These are phyloP conservation scores for Sparidentex hasta DNA, from an alignment of 2,797 vertebrate genomes.

Conservation along the genomic window DNA sequence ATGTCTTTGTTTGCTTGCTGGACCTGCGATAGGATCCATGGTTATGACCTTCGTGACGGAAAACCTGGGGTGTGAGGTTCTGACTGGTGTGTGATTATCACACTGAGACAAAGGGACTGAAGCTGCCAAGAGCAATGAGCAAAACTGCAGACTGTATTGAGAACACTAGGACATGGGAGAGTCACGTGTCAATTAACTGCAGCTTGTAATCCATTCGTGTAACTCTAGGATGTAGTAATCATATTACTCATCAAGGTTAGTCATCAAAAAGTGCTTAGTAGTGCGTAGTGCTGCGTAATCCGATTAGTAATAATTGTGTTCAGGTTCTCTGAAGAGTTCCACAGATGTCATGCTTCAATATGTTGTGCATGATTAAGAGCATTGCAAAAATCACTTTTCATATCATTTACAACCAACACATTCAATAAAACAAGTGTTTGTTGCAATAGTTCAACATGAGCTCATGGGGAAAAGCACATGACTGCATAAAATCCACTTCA, in stretches of 20 bases:
- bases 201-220: conserved; percentile 28
- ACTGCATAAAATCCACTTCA: neutral
- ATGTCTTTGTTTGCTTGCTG: conserved; percentile 72
- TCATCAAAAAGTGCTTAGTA: conserved; percentile 1
- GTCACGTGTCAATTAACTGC: conserved; percentile 9
- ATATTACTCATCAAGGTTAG: conserved; percentile 8
- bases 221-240: neutral
- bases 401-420: conserved; percentile 4
- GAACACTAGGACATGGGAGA: conserved; percentile 34
- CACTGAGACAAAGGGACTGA: conserved; percentile 58
- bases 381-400: conserved; percentile 1
- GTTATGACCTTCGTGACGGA: conserved; percentile 73
- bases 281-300: conserved; percentile 19
- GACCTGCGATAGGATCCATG: conserved; percentile 70
- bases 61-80: conserved; percentile 63
- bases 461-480: neutral
- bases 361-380: neutral
- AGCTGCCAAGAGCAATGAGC: conserved; percentile 62
- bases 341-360: conserved; percentile 14
- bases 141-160: conserved; percentile 33
- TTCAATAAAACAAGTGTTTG: neutral
- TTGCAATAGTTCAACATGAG: neutral
- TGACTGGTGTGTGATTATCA: conserved; percentile 54
- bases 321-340: neutral
- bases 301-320: conserved; percentile 13